Evolutionary conservation across 2,888 invertebrate species (phyloP).

Genomic region (Ypsolopha sequella): DNA sequence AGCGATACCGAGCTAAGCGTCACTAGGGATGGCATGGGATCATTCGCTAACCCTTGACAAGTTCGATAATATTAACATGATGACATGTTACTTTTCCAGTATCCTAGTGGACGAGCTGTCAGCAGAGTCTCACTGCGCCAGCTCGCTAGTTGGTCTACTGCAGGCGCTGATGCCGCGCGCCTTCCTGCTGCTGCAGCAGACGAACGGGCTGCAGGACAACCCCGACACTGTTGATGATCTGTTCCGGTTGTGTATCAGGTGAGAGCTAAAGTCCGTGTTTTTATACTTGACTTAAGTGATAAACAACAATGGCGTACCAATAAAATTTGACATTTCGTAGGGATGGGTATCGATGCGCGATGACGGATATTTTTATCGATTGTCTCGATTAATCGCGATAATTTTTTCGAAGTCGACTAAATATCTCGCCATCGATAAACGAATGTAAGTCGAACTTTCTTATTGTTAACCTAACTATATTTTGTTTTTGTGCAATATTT

Average conservation of each 20-base stretch:
- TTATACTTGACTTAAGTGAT: no score
- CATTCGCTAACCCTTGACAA: neutral
- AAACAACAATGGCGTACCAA: no score
- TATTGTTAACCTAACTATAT: no score
- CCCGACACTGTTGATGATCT: constrained; percentile 99
- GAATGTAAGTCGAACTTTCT: no score
- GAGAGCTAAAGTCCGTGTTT: neutral
- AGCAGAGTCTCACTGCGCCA: constrained; percentile 75
- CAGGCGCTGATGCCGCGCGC: constrained; percentile 86
- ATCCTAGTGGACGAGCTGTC: constrained; percentile 94
- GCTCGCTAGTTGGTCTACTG: constrained; percentile 87
- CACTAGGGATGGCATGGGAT: neutral
- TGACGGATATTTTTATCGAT: no score
- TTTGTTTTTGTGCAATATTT: no score
- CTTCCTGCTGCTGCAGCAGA: constrained; percentile 83
- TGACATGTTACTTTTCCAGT: constrained; percentile 71
- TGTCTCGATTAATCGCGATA: no score
- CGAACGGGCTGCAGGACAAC: constrained; percentile 87
- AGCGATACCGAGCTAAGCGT: neutral
- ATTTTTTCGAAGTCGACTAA: no score
- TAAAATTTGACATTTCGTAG: no score
- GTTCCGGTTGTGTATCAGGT: constrained; percentile 84
- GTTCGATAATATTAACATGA: no score
- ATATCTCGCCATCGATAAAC: no score
- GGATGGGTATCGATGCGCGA: no score